phyloP scores from a whole-genome alignment of 2,797 vertebrate genomes.

The Schizothorax lantsangensis region DNA sequence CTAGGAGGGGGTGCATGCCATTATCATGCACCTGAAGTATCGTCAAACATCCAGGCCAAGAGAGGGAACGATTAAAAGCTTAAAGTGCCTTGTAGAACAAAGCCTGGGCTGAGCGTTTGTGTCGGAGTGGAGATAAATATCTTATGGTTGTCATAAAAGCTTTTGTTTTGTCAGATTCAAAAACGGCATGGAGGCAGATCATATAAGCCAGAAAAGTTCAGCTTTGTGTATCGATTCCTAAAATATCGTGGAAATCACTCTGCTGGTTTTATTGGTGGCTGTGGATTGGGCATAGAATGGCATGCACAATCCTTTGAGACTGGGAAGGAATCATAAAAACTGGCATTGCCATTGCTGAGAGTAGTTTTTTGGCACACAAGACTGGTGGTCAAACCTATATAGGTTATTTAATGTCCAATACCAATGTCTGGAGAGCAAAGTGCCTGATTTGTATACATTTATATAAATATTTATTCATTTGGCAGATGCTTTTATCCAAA shows the following conservation, averaged over 20 bases:
- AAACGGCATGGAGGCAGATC: slow-evolving; percentile 31
- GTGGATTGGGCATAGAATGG: neutral
- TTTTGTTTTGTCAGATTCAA: slow-evolving; percentile 41
- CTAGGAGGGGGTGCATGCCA: neutral
- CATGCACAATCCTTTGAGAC: neutral
- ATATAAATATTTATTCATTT: neutral
- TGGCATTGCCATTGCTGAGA: neutral
- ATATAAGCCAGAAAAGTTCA: slow-evolving; percentile 26
- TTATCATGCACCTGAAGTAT: slow-evolving; percentile 58
- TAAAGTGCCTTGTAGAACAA: slow-evolving; percentile 56
- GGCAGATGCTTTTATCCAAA: slow-evolving; percentile 5
- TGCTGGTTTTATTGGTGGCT: neutral
- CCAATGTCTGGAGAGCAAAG: neutral
- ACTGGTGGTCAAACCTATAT: neutral
- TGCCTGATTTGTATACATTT: neutral
- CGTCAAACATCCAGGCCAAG: slow-evolving; percentile 48
- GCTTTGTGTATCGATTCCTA: slow-evolving; percentile 32
- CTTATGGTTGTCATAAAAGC: slow-evolving; percentile 40
- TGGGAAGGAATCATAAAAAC: slow-evolving; percentile 1
- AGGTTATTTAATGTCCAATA: neutral
- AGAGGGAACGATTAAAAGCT: slow-evolving; percentile 53
- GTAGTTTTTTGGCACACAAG: slow-evolving; percentile 17
- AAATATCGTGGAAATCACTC: neutral
- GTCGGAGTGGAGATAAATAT: slow-evolving; percentile 47
- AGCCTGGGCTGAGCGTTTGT: slow-evolving; percentile 41